Conservation (phyloP, 2,888 invertebrate species). For the Ametastegia equiseti region DNA sequence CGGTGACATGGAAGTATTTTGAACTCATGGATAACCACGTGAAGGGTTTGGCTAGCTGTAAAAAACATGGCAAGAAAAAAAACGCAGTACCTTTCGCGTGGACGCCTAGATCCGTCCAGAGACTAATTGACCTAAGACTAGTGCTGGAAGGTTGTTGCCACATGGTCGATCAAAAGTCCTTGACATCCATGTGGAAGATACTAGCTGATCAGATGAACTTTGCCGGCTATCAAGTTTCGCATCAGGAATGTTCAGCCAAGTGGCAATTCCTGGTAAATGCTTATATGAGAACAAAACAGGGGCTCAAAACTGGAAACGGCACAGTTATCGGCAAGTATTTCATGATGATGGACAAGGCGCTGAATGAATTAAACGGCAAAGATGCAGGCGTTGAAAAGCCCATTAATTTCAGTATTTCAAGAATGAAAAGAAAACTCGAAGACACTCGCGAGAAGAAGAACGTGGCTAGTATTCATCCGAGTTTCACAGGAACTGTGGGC, state of each 20-base stretch:
- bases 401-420: conserved; percentile 2
- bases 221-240: neutral
- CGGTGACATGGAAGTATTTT: conserved; percentile 22
- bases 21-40: neutral
- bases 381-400: neutral
- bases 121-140: neutral
- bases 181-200: neutral
- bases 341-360: neutral
- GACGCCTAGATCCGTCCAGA: neutral
- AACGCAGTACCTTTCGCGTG: neutral
- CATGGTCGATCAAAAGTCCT: neutral
- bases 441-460: no score
- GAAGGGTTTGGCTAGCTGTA: neutral
- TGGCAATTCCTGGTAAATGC: neutral
- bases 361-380: neutral
- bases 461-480: neutral
- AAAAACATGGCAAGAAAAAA: neutral
- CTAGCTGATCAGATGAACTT: neutral
- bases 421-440: neutral
- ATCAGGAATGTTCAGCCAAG: neutral
- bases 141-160: neutral
- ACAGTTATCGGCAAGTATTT: neutral
- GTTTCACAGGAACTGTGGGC: neutral
- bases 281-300: conserved; percentile 10
- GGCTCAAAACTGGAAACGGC: neutral